Conservation (phyloP, 2,797 vertebrate species). For the Gobio occitaniae region DNA sequence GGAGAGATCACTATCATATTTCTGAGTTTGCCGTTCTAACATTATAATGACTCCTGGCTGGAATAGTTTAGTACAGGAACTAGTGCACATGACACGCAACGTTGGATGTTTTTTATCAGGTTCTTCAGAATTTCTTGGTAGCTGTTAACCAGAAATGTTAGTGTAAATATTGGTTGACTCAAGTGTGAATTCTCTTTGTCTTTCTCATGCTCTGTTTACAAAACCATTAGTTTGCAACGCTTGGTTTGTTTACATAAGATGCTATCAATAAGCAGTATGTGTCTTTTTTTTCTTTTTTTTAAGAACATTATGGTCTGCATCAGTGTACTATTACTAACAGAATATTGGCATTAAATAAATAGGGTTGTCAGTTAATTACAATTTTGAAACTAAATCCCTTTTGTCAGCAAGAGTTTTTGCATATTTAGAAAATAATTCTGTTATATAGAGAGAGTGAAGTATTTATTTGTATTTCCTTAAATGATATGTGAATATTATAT, state of each 20-base stretch:
- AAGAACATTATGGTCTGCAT: not conserved
- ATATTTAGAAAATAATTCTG: too few species aligned
- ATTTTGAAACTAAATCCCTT: too few species aligned
- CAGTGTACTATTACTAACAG: not conserved
- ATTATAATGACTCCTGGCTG: conserved; percentile 5
- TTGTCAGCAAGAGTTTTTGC: too few species aligned
- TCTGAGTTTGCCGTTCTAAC: conserved; percentile 12
- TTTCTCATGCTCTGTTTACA: not conserved
- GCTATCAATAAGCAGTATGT: not conserved
- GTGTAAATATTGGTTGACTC: not conserved
- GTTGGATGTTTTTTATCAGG: not conserved
- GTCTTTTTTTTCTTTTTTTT: not conserved
- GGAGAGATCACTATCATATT: conserved; percentile 39
- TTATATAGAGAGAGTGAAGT: too few species aligned
- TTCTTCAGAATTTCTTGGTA: conserved; percentile 1
- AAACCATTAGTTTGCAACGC: not conserved
- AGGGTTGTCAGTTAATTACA: not conserved
- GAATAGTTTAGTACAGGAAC: conserved; percentile 8
- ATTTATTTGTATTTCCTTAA: too few species aligned
- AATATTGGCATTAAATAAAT: not conserved
- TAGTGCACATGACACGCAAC: not conserved
- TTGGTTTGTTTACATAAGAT: not conserved
- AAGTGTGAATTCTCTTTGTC: not conserved
- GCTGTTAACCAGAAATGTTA: not conserved
- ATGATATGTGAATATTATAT: too few species aligned